Conservation (phyloP, 2,797 vertebrate genomes). For the Eidolon dupreanum region DNA sequence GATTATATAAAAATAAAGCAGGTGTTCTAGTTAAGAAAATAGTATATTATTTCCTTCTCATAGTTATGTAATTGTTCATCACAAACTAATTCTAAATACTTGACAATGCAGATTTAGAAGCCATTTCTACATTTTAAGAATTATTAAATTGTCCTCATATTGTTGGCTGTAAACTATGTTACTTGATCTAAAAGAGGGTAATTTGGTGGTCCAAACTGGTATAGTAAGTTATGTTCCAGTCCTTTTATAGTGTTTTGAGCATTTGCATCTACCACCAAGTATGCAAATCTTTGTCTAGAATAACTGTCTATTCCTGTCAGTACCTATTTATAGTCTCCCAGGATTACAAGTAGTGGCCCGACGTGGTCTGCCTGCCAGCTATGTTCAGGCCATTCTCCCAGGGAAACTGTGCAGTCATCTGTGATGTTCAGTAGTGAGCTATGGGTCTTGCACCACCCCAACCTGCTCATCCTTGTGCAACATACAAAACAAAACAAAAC, state of each 20-base stretch:
- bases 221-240: neutral
- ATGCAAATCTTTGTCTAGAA: neutral
- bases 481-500: neutral
- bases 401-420: neutral
- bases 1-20: constrained; percentile 30
- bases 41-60: neutral
- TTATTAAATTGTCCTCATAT: neutral
- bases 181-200: neutral
- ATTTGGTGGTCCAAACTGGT: neutral
- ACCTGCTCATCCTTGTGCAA: neutral
- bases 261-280: neutral
- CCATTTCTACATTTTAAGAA: neutral
- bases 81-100: neutral
- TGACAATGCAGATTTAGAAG: neutral
- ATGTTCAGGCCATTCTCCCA: accelerated
- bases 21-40: constrained; percentile 3
- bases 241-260: neutral
- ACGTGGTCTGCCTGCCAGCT: neutral
- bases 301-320: neutral
- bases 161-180: neutral
- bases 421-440: neutral
- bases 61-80: neutral
- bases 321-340: neutral
- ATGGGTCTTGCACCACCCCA: neutral
- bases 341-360: neutral